Evolutionary conservation across 2,797 vertebrate species (phyloP), one percentile per base, ranked within the genome.

Genomic region (Serranus cabrilla): DNA sequence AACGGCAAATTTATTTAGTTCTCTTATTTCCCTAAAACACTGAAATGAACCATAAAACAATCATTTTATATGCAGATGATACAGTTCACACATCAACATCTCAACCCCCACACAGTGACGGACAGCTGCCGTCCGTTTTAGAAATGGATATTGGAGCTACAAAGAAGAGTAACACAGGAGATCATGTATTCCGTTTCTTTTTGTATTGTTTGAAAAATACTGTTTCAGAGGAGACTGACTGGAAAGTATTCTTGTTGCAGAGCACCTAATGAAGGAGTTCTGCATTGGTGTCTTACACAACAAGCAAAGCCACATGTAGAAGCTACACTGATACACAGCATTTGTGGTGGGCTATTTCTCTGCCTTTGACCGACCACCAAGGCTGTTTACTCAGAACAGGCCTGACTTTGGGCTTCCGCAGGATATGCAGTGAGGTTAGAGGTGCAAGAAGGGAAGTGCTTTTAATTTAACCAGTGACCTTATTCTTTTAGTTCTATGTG

Each of bases 301-400:
- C 25, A 51, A 64, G 47, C 17, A 49, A 57, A 71, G 27, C 37
- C 51, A 11, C 64, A 65, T 25, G 61, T 54, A 68, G 0, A 14
- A 47, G 51, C 50, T 80, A 0, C 37, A 59, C 23, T 43, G 47
- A 43, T 23, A 6, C 25, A n/a, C 23, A 25, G 0, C 31, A 10
- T 23, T 17, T 74, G 70, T 20, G 62, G 57, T 12, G 17, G 46
- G 31, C 46, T 8, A n/a, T 31, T 31, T 65, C 9, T 78, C 55
- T 16, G 3, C 47, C 57, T 74, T 74, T 78, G 66, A 52, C 74
- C 69, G 58, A 64, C 54, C 66, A 59, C 40, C 45, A 0, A 75
- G 39, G 54, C 2, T 62, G 60, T 78, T 80, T 78, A 21, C 76
- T 79, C 61, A 72, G 61, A 83, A 60, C 17, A 65, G 23, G 56